These are phyloP conservation scores for Lepidurus couesii DNA, from an alignment of 1,140 invertebrate genomes.

Conservation along the genomic window DNA sequence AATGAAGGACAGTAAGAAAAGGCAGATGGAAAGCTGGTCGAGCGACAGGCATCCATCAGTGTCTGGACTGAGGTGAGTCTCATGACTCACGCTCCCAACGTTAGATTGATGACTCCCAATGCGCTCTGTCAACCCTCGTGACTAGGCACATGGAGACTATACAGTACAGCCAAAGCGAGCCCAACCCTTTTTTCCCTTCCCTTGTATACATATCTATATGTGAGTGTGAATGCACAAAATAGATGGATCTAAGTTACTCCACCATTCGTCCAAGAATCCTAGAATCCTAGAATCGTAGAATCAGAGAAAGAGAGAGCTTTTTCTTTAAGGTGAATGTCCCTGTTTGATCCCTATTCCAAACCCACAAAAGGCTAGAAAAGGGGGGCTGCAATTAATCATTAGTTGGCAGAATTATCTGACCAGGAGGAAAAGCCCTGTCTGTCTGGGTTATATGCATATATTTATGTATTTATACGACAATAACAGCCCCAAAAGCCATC, in stretches of 20 bases:
- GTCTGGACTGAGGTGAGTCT: slow-evolving; percentile 8
- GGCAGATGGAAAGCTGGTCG: slow-evolving; percentile 5
- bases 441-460: no score
- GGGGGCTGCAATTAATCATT: background rate
- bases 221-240: background rate
- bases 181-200: background rate
- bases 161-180: background rate
- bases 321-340: background rate
- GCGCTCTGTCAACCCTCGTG: slow-evolving; percentile 20
- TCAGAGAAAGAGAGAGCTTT: background rate
- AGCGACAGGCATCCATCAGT: slow-evolving; percentile 20
- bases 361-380: background rate
- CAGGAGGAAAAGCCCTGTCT: background rate
- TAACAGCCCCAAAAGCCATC: no score
- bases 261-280: no score
- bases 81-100: slow-evolving; percentile 17
- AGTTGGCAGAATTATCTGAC: slow-evolving; percentile 22
- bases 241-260: background rate
- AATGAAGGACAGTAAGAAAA: background rate
- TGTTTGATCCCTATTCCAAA: background rate
- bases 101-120: slow-evolving; percentile 18
- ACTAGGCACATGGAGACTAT: background rate
- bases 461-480: no score
- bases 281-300: background rate
- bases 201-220: no score